A percentile compares a stretch with the other conserved stretches of the same genome.
These are phyloP conservation scores for Conistra vaccinii DNA, from an alignment of 2,888 invertebrate species.

Conservation along the genomic window DNA sequence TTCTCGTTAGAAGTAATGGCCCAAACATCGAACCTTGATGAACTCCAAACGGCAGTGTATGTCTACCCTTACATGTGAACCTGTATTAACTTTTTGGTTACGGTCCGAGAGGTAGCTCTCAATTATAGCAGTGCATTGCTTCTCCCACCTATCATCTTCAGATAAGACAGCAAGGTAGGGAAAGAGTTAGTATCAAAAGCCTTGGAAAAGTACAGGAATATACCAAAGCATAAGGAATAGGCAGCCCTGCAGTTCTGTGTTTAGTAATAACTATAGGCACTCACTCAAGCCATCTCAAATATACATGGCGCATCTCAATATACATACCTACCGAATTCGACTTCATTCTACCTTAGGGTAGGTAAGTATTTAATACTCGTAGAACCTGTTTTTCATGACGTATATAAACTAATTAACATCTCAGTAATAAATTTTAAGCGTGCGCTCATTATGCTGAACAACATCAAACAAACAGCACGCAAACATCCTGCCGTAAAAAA, in stretches of 20 bases:
- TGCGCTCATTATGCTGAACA: conserved; percentile 36
- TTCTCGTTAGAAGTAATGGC: background rate
- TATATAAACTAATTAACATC: background rate
- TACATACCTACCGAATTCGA: no score
- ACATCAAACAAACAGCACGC: conserved; percentile 39
- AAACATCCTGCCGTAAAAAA: conserved; percentile 34
- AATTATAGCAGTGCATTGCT: background rate
- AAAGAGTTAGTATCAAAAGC: background rate
- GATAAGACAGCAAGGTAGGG: background rate
- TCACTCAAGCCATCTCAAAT: no score
- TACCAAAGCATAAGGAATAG: no score
- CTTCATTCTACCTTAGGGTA: conserved; percentile 15
- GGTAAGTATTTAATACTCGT: conserved; percentile 32
- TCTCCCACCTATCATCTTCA: background rate
- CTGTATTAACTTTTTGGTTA: background rate
- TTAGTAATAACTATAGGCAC: no score
- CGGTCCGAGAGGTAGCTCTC: background rate
- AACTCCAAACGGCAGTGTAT: background rate
- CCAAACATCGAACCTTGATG: background rate
- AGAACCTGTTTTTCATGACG: background rate
- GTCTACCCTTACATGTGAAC: background rate
- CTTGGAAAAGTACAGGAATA: background rate
- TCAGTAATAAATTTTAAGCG: conserved; percentile 26
- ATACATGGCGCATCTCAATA: no score
- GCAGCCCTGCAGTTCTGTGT: no score